Base-by-base conservation (phyloP, 2,888 invertebrate genomes). In the Pedicia rivosa region DNA sequence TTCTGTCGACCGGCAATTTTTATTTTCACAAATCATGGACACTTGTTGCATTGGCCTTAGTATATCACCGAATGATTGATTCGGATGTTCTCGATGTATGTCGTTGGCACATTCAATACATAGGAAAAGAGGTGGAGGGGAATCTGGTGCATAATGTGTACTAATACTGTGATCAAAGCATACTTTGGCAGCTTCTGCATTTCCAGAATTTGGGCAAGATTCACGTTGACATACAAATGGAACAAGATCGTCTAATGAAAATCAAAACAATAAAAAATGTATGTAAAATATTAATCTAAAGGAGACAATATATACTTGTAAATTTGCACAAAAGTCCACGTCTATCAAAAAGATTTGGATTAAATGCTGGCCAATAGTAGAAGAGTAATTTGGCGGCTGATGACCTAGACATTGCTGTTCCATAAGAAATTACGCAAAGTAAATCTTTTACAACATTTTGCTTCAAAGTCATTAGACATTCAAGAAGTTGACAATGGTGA, bases 321-420 rank as follows among this genome's bases (percentile, higher is more conserved):
- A 88, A 78, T 66, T 87, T 87, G 51, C 86, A 81, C 38, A 88
- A 75, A 39, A 88, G 69, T 3, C 83, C 82, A 52, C 84, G 82
- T 37, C 90, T 70, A 56, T 95, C 95, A 50, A 90, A 84, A 5
- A 91, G 72, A 53, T 86, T 84, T 16, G 92, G 84, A 62, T 95
- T 92, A 52, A 97, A 83, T 4, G 94, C 86, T 4, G 98, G 98
- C 95, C 97, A 98, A 61, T 98, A 98, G 66, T 95, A 92, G 64
- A 98, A 97, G 34, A 98, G 71, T 26, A 98, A 68, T 63, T 95
- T 92, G 36, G 92, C 92, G 2, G 97, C 97, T 1, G 92, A 90
- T n/a, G 88, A 78, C 35, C 94, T 66, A 1, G 95, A 87, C 35
- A 83, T 80, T 44, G 87, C 79, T 1, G 97, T 94, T 30, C 98